Base-by-base conservation (phyloP, 1,140 invertebrate species). In the Phthorimaea operculella region DNA sequence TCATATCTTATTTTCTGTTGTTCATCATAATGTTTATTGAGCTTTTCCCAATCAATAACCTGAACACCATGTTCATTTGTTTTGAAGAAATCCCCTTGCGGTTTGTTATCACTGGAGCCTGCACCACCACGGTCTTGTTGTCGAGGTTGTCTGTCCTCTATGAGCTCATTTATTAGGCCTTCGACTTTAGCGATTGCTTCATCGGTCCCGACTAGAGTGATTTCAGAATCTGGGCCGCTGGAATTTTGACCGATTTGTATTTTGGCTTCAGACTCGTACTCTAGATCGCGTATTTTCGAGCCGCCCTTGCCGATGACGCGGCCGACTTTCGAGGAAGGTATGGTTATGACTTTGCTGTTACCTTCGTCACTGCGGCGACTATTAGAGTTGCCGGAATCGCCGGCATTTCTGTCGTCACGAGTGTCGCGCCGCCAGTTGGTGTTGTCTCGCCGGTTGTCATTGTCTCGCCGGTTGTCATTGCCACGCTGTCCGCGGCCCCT, bases 261-360 rank as follows among this genome's bases (percentile, higher is more conserved):
- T 62, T 76, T 78, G 0, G 79, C 72, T 0, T 79, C 64, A 12
- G 76, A 74, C 33, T 85, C 76, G 52, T 51, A 85, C 78, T 93
- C 86, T 0, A 95, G 66, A 63, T 93, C 91, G 65, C 86, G 87
- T n/a, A 95, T 94, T 76, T 92, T 93, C 1, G 81, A 86, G 1
- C 93, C 93, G 36, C 91, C 90, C 79, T 87, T 90, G 0, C 93
- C 93, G 60, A 87, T 86, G 16, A 87, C 72, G 10, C 74, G 72
- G 1, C 85, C 85, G 1, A 86, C 75, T 63, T 74, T 81, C 45
- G 66, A 44, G 11, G 77, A 76, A 5, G 78, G 70, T 45, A 84
- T 72, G 6, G 59, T 63, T 33, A 84, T 80, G 42, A 72, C 55
- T 62, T 79, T 79, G 56, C 69, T 72, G 42, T 75, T 78, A 52